Conservation (phyloP, 64 coral and sea anemone species). For the Catalaphyllia jardinei region DNA sequence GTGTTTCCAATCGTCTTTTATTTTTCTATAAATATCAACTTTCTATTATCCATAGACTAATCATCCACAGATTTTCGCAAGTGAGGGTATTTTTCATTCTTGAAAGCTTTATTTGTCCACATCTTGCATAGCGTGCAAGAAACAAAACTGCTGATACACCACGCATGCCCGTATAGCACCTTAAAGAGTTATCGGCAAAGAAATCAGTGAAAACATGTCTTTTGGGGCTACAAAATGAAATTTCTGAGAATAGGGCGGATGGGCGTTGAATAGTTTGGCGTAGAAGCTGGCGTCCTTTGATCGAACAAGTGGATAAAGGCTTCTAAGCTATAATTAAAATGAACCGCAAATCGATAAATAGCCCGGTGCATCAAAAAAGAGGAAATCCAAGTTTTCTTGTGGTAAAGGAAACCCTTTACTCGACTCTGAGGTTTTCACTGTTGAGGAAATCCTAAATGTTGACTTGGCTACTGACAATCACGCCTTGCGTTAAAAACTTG, state of each 20-base stretch:
- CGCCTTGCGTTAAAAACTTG: not conserved
- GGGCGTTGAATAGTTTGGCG: not conserved
- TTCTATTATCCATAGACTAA: not conserved
- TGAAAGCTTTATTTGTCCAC: too few species aligned
- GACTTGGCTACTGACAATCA: not conserved
- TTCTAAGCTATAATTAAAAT: not conserved
- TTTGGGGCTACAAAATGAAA: too few species aligned
- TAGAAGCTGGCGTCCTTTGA: not conserved
- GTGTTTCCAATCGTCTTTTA: not conserved
- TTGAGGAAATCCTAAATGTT: not conserved
- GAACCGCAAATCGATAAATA: constrained; percentile 10
- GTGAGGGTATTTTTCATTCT: too few species aligned
- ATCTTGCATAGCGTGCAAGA: too few species aligned
- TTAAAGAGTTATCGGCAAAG: too few species aligned
- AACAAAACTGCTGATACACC: too few species aligned
- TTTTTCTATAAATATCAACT: not conserved
- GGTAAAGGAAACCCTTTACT: not conserved
- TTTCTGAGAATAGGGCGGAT: not conserved
- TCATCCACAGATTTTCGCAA: too few species aligned
- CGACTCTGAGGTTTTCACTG: not conserved
- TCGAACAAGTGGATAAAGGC: not conserved
- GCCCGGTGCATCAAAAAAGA: not conserved
- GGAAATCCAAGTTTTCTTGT: not conserved
- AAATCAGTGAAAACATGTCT: too few species aligned
- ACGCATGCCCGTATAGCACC: too few species aligned